Base-by-base conservation (phyloP, 2,797 vertebrate species). In the Nasua narica region DNA sequence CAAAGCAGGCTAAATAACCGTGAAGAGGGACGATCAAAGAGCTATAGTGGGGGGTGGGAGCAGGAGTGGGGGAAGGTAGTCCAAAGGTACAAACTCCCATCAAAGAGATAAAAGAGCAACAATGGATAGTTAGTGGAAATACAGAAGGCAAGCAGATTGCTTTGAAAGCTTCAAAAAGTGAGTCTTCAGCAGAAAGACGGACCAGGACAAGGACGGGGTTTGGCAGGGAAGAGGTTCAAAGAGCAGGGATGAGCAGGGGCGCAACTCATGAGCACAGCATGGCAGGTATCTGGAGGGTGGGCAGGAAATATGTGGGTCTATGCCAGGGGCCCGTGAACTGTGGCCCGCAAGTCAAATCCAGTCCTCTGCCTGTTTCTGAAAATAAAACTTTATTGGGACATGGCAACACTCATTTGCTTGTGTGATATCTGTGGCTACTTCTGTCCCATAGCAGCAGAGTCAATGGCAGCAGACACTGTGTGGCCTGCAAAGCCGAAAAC, bases 331-430 rank as follows among this genome's bases (percentile, higher is more conserved):
- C 29, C 21, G 29, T 25, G 70, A 21, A 74, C n/a, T 3, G 0
- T 56, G 25, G 27, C 43, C 74, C 70, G 6, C 65, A 65, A 13
- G 12, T 90, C 74, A 95, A 81, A 65, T 62, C 21, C 40, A 83
- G 23, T 32, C 58, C 32, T 72, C 85, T 74, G 27, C 27, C 43
- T 96, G 43, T 89, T 83, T 83, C 86, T 74, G 13, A 90, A 94
- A 95, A 93, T 65, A 76, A 87, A 78, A 48, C 60, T 83, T 69
- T 94, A 58, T 70, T 74, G n/a, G 62, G 86, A 84, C 32, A 81
- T 0, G 7, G 52, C 65, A 35, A 67, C 23, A 27, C 43, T 32
- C 9, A 32, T 67, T 90, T 58, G 27, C 60, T 92, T 58, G 13
- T 91, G 18, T 82, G 18, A 29, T 14, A 23, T 86, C 46, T 32